Evolutionary conservation across 1,140 invertebrate genomes (phyloP).

Genomic region (Solen grandis): DNA sequence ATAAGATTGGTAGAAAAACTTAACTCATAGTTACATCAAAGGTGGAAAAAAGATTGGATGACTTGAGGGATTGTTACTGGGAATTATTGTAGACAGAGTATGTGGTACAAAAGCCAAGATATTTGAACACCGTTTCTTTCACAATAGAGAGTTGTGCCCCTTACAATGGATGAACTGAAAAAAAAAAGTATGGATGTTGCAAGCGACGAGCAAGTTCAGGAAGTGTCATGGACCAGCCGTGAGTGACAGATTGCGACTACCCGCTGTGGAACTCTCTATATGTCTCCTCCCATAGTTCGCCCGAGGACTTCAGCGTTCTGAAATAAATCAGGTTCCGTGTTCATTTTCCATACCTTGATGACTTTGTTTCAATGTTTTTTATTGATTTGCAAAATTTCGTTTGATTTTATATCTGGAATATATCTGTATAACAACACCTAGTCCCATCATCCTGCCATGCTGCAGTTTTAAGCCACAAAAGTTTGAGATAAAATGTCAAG

Average conservation of each 20-base stretch:
- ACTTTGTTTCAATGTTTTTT: neutral
- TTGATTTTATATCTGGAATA: constrained; percentile 1
- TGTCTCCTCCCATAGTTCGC: constrained; percentile 78
- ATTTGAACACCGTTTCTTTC: no score
- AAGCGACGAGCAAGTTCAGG: no score
- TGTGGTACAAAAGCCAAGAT: no score
- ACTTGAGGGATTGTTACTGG: no score
- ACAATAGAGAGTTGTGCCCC: no score
- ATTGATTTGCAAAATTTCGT: neutral
- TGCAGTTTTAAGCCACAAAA: neutral
- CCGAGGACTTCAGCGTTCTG: constrained; percentile 78
- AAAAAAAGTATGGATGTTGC: no score
- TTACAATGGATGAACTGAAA: no score
- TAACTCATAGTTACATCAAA: no score
- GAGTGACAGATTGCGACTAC: neutral
- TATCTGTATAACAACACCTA: neutral
- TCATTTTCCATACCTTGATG: neutral
- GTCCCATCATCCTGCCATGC: neutral
- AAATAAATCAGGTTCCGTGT: constrained; percentile 51
- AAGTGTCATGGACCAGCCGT: no score
- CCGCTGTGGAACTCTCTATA: constrained; percentile 61
- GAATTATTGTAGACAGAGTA: no score
- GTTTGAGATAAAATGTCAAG: neutral
- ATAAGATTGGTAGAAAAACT: no score
- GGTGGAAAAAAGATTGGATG: no score